Evolutionary conservation across 2,888 invertebrate genomes (phyloP), one percentile per base, ranked within the genome.

Genomic region (Drosophila fulvimacula): DNA sequence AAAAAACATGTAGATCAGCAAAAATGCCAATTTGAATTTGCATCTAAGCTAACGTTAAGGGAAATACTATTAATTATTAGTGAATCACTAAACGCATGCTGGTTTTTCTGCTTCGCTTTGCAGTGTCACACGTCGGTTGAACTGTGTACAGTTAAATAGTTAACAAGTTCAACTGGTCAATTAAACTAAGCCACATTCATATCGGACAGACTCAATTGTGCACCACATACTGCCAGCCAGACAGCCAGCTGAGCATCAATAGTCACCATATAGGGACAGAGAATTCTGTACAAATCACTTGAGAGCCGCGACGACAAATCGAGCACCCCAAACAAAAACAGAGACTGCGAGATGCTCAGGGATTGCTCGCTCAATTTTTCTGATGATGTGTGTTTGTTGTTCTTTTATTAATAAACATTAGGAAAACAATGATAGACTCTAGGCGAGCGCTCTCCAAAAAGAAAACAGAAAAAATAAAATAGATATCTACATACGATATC

Each of bases 361-460:
- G 27, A 41, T 41, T 32, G 0, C 7, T 19, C 53, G 57, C 60
- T 44, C 55, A 55, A 24, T 38, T 38, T 48, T 11, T 32, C 10
- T 39, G 21, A 30, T n/a, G 27, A 2, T 30, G 9, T 56, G 21
- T 38, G 46, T 42, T 38, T 27, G 7, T 60, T 30, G 32, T 39
- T 39, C n/a, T 49, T 48, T 56, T 61, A 72, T 77, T 66, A 78
- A 75, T 78, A 73, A 78, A 74, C 75, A 79, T 73, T 79, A 38
- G 68, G 60, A 73, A 75, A 78, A 78, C 67, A 78, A 78, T 67
- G 64, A 38, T 73, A 65, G 66, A 71, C 19, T 32, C 27, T 17
- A 15, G 41, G 41, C 38, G 60, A 61, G 52, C 46, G 62, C 79
- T 60, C 78, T 73, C 39, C 24, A 44, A 38, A 59, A 6, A 24